Evolutionary conservation across 2,888 invertebrate genomes (phyloP).

Genomic region (Polietes domitor): DNA sequence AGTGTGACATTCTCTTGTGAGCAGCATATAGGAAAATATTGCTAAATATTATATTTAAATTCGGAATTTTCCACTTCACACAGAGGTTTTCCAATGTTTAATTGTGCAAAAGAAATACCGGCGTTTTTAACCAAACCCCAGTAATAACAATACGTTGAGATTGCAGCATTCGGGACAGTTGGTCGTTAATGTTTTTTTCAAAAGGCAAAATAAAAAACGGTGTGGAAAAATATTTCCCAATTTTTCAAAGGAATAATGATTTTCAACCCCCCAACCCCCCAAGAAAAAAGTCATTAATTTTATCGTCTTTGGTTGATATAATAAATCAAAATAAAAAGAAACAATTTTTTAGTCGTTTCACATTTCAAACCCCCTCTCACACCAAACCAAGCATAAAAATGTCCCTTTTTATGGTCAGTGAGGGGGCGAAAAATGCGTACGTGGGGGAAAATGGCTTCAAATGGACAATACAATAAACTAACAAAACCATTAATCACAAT

Average conservation of each 20-base stretch:
- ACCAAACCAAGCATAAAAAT: too few species aligned
- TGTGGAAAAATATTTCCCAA: not conserved
- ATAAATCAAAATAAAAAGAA: constrained; percentile 5
- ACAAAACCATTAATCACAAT: constrained; percentile 57
- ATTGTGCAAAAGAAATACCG: too few species aligned
- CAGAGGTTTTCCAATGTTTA: too few species aligned
- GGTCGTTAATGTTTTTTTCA: not conserved
- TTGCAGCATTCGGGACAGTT: not conserved
- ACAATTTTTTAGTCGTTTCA: not conserved
- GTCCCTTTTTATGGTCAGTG: not conserved
- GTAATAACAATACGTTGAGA: not conserved
- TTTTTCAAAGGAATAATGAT: not conserved
- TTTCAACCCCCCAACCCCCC: not conserved
- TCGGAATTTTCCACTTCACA: too few species aligned
- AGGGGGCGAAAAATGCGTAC: not conserved
- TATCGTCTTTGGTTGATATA: not conserved
- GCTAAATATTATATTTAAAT: too few species aligned
- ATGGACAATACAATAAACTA: not conserved
- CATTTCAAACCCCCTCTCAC: not conserved
- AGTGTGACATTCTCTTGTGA: too few species aligned
- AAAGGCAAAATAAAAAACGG: not conserved
- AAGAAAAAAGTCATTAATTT: constrained; percentile 5
- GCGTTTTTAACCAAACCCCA: too few species aligned
- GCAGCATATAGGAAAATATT: too few species aligned
- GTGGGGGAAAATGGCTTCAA: not conserved